Percentiles rank a stretch among this genome's conserved stretches.
phyloP scores from a whole-genome alignment of 2,888 invertebrate genomes.

The Dione juno region DNA sequence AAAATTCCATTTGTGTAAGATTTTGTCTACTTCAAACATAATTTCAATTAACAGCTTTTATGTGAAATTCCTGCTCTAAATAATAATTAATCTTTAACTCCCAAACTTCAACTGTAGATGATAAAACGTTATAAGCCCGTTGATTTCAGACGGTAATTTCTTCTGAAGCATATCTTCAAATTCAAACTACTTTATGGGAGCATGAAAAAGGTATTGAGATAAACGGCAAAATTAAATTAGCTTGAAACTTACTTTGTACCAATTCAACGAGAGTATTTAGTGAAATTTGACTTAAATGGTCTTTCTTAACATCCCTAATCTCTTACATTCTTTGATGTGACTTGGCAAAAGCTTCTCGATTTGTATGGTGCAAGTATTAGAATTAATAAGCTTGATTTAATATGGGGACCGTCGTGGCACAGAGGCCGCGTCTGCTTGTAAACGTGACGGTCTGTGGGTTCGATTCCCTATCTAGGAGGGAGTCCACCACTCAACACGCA shows the following conservation, averaged over 20 bases:
- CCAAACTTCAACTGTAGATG: not conserved
- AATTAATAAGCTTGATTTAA: too few species aligned
- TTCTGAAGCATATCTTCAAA: conserved; percentile 20
- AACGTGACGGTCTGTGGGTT: too few species aligned
- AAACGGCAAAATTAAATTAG: conserved; percentile 35
- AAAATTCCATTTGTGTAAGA: not conserved
- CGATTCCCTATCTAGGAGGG: too few species aligned
- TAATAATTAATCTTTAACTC: not conserved
- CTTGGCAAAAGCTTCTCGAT: conserved; percentile 32
- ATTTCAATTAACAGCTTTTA: not conserved
- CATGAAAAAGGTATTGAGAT: conserved; percentile 27
- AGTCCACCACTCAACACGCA: too few species aligned
- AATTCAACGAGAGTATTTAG: conserved; percentile 36
- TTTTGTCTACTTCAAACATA: not conserved
- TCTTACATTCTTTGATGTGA: conserved; percentile 36
- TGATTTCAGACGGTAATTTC: not conserved
- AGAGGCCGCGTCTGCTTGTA: too few species aligned
- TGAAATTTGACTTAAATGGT: conserved; percentile 39
- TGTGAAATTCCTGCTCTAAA: not conserved
- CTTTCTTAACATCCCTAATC: conserved; percentile 39
- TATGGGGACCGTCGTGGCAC: too few species aligned
- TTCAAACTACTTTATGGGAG: conserved; percentile 18
- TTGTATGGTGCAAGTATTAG: conserved; percentile 18
- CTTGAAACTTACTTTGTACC: conserved; percentile 33
- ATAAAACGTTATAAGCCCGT: conserved; percentile 12